Evolutionary conservation across 35 echinoderm and acorn worm genomes (phyloP), one percentile per base, ranked within the genome.

Genomic region (Ophiothrix spiculata): DNA sequence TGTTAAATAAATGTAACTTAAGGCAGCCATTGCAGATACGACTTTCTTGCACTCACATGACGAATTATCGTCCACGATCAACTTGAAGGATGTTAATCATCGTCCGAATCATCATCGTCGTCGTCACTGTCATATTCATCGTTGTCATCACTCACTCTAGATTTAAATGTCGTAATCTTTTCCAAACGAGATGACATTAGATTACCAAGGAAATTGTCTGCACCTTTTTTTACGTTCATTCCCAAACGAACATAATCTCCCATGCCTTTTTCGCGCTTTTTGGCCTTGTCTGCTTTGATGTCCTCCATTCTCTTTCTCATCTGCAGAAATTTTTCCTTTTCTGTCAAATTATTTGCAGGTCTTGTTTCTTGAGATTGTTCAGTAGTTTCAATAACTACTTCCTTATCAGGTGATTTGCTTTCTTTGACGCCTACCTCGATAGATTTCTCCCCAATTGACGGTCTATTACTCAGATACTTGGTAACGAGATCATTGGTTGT

Each of bases 271-370:
- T 84, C 78, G 23, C 78, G 33, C 34, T 60, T 54, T 32, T 84
- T 84, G 28, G 63, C 32, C 40, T 64, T 84, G 11, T 63, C 54
- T 10, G 81, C 81, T 84, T 84, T 84, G 0, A 45, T 45, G 10
- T 84, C 81, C 19, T 84, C 81, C 81, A 84, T 84, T 33, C 81
- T 63, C 81, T 84, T 63, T 35, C 81, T 34, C 81, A 84, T 84
- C n/a, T 64, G 28, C 32, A 84, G 19, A 37, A 84, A 84, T 84
- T 84, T 84, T 32, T 84, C 81, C 56, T 63, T 84, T 29, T 84
- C 81, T 35, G 81, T 84, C 31, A 84, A 37, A 64, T 74, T 60
- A 45, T 84, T 69, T 69, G 17, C 60, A 54, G 45, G 8, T 54
- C 8, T 21, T 21, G 21, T 8, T 54, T 54, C 8, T 54, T 54